phyloP scores from a whole-genome alignment of 2,797 vertebrate genomes.

The Cuculus canorus region DNA sequence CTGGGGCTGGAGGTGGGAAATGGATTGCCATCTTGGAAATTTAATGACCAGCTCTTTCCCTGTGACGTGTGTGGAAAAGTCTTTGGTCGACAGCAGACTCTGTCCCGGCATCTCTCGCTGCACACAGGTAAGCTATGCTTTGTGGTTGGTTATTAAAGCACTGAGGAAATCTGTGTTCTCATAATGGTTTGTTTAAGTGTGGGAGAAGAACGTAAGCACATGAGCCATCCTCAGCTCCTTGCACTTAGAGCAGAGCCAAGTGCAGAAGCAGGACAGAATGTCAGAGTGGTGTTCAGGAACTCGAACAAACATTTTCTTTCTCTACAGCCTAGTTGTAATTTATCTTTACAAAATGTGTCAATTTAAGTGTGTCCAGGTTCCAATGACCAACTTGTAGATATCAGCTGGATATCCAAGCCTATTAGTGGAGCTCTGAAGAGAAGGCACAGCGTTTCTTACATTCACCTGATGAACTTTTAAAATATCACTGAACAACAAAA shows the following conservation, averaged over 20 bases:
- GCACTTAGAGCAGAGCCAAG: neutral
- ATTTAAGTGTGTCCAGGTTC: neutral
- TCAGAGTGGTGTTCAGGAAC: neutral
- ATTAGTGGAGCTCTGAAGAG: neutral
- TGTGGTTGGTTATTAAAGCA: neutral
- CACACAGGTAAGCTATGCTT: constrained; percentile 88
- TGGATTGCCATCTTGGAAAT: constrained; percentile 89
- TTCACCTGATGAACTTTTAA: neutral
- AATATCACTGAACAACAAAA: neutral
- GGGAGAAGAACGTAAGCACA: neutral
- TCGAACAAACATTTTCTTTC: neutral
- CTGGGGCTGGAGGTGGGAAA: constrained; percentile 88
- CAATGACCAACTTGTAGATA: neutral
- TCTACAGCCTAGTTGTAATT: neutral
- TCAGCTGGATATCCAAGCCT: neutral
- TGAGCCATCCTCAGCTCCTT: neutral
- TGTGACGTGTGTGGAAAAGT: constrained; percentile 97
- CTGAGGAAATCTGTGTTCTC: neutral
- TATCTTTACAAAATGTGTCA: neutral
- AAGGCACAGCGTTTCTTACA: neutral
- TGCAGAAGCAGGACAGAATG: neutral
- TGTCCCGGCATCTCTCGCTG: constrained; percentile 94
- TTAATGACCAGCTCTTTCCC: constrained; percentile 95
- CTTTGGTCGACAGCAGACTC: constrained; percentile 96
- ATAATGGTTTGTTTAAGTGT: neutral